phyloP scores from a whole-genome alignment of 2,113 vertebrate genomes.

The Microtus ochrogaster region DNA sequence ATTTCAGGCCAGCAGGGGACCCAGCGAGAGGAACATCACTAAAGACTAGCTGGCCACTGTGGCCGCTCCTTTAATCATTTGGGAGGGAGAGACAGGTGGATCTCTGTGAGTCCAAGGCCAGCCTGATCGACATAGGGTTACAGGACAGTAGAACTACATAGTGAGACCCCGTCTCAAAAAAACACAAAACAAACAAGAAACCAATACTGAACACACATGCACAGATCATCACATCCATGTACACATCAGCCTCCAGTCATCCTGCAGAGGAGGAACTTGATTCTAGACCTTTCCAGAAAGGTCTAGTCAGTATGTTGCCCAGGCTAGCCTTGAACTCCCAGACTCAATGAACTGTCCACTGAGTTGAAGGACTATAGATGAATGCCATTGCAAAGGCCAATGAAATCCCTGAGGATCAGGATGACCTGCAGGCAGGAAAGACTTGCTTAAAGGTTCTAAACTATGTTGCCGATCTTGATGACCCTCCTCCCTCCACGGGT shows the following conservation, averaged over 20 bases:
- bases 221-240: not conserved
- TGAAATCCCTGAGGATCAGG: not conserved
- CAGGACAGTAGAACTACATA: not conserved
- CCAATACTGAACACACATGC: not conserved
- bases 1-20: not conserved
- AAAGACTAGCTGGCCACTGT: not conserved
- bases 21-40: not conserved
- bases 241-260: not conserved
- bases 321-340: not conserved
- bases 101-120: not conserved
- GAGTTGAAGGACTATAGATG: not conserved
- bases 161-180: not conserved
- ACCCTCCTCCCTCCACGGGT: slow-evolving; percentile 32
- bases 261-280: not conserved
- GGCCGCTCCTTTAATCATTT: not conserved
- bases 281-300: not conserved
- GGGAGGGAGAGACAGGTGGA: not conserved
- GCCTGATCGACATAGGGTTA: not conserved
- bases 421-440: not conserved
- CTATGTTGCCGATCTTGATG: slow-evolving; percentile 63
- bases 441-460: not conserved
- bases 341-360: not conserved
- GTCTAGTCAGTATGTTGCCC: not conserved
- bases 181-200: not conserved
- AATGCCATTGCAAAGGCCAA: not conserved